Evolutionary conservation across 2,797 vertebrate genomes (phyloP), one percentile per base, ranked within the genome.

Genomic region (Peromyscus eremicus): DNA sequence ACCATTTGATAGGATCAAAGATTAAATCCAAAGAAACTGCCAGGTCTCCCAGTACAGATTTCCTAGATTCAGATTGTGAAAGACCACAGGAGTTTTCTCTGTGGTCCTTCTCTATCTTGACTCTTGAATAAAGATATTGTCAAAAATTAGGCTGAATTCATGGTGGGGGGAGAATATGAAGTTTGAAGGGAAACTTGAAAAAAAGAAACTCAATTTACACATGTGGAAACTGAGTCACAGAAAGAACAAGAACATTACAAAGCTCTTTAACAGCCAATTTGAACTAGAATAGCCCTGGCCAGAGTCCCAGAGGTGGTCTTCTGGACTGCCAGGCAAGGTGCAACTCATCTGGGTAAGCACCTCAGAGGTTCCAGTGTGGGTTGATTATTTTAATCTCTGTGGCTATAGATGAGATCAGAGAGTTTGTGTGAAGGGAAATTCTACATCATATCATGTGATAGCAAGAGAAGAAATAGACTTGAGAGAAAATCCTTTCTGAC

Each of bases 401-500:
- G 96, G 97, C 97, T 97, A 83, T 94, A 96, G 98, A 97, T 96
- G 94, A 97, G 97, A 98, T 98, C 97, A 98, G 96, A 96, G 96
- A 96, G 89, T 90, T 98, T 95, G 94, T 97, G 96, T 98, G 96
- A 95, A 85, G 95, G 96, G 97, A 97, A 97, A 97, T 97, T 93
- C 85, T 97, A 40, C 49, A 80, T 92, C 76, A 49, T 87, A 95
- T 96, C 93, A 79, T 97, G 87, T 97, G 97, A n/a, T 60, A 90
- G 89, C 0, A 80, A 98, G 96, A 97, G 82, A 97, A 98, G 97
- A 98, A 96, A 94, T 95, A 68, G 85, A 96, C 97, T 98, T 97
- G 94, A 82, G 89, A 98, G 98, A 98, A 98, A 97, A 98, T 98
- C 97, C 95, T 96, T 98, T 96, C 97, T 12, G 96, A 98, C 97